phyloP scores from a whole-genome alignment of 1,140 invertebrate genomes.

The Ostrea denselamellosa region DNA sequence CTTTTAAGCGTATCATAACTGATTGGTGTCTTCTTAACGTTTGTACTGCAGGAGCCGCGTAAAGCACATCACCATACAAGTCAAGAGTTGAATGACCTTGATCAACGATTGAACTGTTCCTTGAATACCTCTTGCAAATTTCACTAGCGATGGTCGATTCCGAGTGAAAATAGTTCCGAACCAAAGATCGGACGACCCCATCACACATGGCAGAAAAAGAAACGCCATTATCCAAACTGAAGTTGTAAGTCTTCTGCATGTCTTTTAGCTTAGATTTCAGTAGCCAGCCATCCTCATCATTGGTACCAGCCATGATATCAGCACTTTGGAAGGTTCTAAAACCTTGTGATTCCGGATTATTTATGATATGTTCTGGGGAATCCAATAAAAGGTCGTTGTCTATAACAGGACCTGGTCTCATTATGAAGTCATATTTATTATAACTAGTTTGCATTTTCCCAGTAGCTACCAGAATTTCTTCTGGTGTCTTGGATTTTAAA shows the following conservation, averaged over 20 bases:
- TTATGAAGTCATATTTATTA: constrained; percentile 30
- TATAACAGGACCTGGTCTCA: constrained; percentile 53
- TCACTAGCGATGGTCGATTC: constrained; percentile 19
- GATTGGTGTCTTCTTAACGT: constrained; percentile 45
- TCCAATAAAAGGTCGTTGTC: constrained; percentile 54
- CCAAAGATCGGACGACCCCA: constrained; percentile 49
- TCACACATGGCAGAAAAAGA: constrained; percentile 52
- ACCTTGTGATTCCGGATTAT: constrained; percentile 29
- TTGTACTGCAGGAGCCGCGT: constrained; percentile 52
- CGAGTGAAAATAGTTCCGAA: constrained; percentile 54
- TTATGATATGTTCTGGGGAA: constrained; percentile 39
- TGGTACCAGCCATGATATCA: constrained; percentile 61
- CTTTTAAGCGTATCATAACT: neutral
- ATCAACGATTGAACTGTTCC: neutral
- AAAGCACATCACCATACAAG: constrained; percentile 63
- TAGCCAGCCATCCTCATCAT: constrained; percentile 56
- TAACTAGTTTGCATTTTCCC: neutral
- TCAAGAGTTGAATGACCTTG: constrained; percentile 53
- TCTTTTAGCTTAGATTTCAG: constrained; percentile 44
- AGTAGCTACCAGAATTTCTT: constrained; percentile 13
- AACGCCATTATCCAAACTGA: constrained; percentile 50
- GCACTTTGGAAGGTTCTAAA: constrained; percentile 30
- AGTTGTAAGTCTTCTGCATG: constrained; percentile 45
- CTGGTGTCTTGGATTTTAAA: neutral
- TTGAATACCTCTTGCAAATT: constrained; percentile 53